A percentile compares a stretch with the other conserved stretches of the same genome.
Conservation (phyloP, 1,140 invertebrate genomes). For the Drosophila carrolli region DNA sequence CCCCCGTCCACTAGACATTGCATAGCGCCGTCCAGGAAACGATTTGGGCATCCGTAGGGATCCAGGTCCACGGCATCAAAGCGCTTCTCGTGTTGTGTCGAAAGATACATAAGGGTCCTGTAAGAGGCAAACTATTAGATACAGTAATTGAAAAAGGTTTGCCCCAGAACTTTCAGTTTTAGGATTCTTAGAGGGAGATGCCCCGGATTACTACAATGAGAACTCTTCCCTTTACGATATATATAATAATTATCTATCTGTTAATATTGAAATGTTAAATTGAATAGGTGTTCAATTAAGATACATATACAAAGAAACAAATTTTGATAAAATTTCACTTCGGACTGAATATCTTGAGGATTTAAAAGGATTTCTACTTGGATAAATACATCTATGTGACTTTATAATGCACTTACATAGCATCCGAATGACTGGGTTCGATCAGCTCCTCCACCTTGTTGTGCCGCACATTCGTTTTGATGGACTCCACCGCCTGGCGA, state of each 20-base stretch:
- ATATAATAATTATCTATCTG: too few relatives aligned
- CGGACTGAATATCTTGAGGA: too few relatives aligned
- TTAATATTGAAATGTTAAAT: too few relatives aligned
- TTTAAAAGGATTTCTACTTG: too few relatives aligned
- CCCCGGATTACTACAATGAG: too few relatives aligned
- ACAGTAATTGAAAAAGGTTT: background rate
- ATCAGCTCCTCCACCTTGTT: conserved; percentile 93
- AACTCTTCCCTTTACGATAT: too few relatives aligned
- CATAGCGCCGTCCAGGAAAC: conserved; percentile 97
- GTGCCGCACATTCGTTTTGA: conserved; percentile 91
- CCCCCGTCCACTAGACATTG: conserved; percentile 92
- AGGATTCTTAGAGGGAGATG: too few relatives aligned
- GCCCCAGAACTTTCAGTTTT: too few relatives aligned
- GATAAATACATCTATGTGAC: too few relatives aligned
- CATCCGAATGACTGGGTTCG: conserved; percentile 91
- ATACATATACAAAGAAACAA: too few relatives aligned
- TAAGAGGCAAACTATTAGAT: background rate
- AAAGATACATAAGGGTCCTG: conserved; percentile 94
- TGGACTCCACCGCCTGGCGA: conserved; percentile 93
- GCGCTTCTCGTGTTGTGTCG: conserved; percentile 87
- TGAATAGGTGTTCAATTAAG: too few relatives aligned
- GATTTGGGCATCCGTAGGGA: conserved; percentile 97
- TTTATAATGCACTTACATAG: conserved; percentile 87
- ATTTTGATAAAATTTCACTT: too few relatives aligned
- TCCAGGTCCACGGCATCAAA: conserved; percentile 98